These are phyloP conservation scores for Caenorhabditis sp. DNA, from an alignment of 2,888 invertebrate species.

Conservation along the genomic window DNA sequence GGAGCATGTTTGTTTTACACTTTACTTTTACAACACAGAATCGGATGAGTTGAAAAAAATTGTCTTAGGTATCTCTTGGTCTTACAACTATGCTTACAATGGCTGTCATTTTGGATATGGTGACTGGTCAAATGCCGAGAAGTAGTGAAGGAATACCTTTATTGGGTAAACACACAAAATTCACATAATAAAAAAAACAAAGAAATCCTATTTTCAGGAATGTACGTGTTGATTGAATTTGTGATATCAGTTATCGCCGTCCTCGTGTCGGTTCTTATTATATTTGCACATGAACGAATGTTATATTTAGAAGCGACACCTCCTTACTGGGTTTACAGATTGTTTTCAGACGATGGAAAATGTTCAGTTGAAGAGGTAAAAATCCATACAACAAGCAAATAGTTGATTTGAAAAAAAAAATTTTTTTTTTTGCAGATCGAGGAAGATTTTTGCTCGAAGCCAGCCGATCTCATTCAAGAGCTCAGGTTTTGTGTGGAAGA, in stretches of 20 bases:
- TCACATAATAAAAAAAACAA: not conserved
- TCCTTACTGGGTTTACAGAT: conserved; percentile 43
- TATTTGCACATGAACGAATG: conserved; percentile 56
- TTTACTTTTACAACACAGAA: not conserved
- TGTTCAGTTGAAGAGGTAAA: conserved; percentile 28
- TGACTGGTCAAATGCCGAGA: conserved; percentile 57
- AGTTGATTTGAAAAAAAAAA: not conserved
- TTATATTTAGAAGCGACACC: conserved; percentile 46
- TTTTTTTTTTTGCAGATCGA: conserved; percentile 36
- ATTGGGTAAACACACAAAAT: conserved; percentile 31
- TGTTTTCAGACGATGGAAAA: conserved; percentile 38
- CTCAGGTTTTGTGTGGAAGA: conserved; percentile 53
- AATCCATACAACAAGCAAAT: not conserved
- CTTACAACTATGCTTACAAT: conserved; percentile 61
- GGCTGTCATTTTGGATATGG: conserved; percentile 61
- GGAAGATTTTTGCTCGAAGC: conserved; percentile 49
- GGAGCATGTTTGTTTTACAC: conserved; percentile 43
- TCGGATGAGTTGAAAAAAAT: not conserved
- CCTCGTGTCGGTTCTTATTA: conserved; percentile 51
- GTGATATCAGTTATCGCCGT: conserved; percentile 55
- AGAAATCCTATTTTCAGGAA: conserved; percentile 34
- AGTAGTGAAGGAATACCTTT: conserved; percentile 56
- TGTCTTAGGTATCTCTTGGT: conserved; percentile 39
- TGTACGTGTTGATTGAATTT: conserved; percentile 54
- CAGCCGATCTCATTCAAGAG: conserved; percentile 51